phyloP scores from a whole-genome alignment of 2,797 vertebrate species.

The Peromyscus nudipes region DNA sequence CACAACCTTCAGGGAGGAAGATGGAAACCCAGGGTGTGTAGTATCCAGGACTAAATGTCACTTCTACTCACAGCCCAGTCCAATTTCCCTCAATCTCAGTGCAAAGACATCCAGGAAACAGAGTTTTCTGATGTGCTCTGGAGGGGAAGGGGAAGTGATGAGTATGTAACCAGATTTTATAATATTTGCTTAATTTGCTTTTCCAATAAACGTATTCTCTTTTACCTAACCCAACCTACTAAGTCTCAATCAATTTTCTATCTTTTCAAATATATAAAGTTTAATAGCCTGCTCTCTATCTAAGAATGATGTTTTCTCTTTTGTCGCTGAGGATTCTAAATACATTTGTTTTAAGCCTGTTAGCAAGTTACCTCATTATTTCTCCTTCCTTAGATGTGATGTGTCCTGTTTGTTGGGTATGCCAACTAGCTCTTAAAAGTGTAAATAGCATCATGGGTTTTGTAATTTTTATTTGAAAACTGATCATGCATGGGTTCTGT shows the following conservation, averaged over 20 bases:
- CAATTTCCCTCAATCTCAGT: background rate
- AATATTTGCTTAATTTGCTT: constrained; percentile 4
- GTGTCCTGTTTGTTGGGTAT: background rate
- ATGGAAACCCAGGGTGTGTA: background rate
- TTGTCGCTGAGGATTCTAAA: constrained; percentile 18
- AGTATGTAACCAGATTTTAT: background rate
- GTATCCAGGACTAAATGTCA: background rate
- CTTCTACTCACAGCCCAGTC: background rate
- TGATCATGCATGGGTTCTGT: background rate
- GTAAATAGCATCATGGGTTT: background rate
- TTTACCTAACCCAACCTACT: background rate
- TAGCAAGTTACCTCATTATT: background rate
- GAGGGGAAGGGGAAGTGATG: background rate
- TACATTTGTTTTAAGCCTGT: constrained; percentile 9
- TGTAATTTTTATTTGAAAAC: constrained; percentile 35
- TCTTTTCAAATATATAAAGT: background rate
- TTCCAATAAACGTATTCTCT: background rate
- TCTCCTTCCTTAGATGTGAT: constrained; percentile 39
- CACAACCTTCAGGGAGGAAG: background rate
- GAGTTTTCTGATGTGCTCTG: background rate
- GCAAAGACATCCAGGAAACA: background rate
- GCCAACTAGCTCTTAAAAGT: background rate
- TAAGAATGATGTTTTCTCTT: constrained; percentile 5
- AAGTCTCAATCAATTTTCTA: background rate
- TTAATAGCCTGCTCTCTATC: background rate